A percentile compares a stretch with the other conserved stretches of the same genome.
Conservation (phyloP, 2,113 vertebrate genomes). For the Aphyosemion australe region DNA sequence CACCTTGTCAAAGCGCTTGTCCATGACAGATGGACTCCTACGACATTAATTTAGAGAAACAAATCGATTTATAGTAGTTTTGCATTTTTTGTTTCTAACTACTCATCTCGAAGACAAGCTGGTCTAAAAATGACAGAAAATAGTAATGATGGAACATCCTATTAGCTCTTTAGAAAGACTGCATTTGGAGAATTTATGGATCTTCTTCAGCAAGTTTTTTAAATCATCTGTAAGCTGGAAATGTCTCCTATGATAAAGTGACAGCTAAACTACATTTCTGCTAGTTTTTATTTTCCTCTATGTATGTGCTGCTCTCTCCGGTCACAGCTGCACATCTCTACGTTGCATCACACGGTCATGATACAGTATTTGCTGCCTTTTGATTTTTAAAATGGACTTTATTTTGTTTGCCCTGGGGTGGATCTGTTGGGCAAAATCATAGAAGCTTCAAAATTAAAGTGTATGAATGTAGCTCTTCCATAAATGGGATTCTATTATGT, state of each 20-base stretch:
- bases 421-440: neutral
- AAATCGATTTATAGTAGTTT: too few species aligned
- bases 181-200: too few species aligned
- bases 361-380: neutral
- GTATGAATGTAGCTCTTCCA: neutral
- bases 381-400: neutral
- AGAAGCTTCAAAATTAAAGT: conserved; percentile 16
- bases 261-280: too few species aligned
- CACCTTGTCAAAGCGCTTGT: neutral
- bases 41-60: neutral
- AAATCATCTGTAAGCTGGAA: too few species aligned
- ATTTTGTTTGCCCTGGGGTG: neutral
- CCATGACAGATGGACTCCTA: neutral
- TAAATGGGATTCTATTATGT: neutral
- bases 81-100: too few species aligned
- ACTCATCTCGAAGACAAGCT: too few species aligned
- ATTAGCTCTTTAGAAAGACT: too few species aligned
- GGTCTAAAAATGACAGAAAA: too few species aligned
- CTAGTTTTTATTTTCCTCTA: neutral
- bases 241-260: too few species aligned
- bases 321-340: neutral
- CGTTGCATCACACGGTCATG: neutral
- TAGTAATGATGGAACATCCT: too few species aligned
- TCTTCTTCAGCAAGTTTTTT: too few species aligned
- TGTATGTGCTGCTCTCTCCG: too few species aligned